Evolutionary conservation across 2,797 vertebrate genomes (phyloP).

Genomic region (Carapus acus): DNA sequence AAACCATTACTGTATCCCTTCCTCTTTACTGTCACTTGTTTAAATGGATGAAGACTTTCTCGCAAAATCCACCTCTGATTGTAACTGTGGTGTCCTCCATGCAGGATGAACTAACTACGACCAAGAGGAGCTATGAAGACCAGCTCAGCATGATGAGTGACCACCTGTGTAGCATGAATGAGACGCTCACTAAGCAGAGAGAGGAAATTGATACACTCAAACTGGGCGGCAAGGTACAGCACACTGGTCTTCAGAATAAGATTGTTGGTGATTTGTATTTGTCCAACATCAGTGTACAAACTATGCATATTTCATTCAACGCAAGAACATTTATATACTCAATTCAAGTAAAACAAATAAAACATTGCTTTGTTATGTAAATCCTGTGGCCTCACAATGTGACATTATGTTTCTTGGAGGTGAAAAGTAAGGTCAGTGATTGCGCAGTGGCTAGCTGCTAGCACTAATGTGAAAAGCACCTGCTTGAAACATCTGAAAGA

Average conservation of each 20-base stretch:
- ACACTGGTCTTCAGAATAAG: neutral
- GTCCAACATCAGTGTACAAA: constrained; percentile 4
- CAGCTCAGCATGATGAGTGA: constrained; percentile 99
- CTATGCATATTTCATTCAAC: no score
- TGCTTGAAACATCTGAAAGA: constrained; percentile 55
- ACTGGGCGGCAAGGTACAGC: constrained; percentile 83
- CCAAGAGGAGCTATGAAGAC: constrained; percentile 97
- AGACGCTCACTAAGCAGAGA: constrained; percentile 93
- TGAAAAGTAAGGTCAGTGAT: constrained; percentile 28
- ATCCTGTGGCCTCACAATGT: no score
- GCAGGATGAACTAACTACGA: constrained; percentile 93
- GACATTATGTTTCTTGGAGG: constrained; percentile 27
- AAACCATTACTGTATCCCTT: no score
- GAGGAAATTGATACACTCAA: constrained; percentile 97
- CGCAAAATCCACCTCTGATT: neutral
- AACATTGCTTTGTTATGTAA: no score
- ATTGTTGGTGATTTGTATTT: no score
- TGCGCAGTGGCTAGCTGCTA: constrained; percentile 12
- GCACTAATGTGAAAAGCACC: constrained; percentile 61
- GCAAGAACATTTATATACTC: no score
- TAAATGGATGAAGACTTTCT: neutral
- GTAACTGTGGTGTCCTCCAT: constrained; percentile 3
- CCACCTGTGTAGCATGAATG: constrained; percentile 97
- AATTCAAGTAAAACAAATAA: no score
- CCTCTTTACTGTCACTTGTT: no score